Evolutionary conservation across 2,113 vertebrate species (phyloP).

Genomic region (Plotosus lineatus): DNA sequence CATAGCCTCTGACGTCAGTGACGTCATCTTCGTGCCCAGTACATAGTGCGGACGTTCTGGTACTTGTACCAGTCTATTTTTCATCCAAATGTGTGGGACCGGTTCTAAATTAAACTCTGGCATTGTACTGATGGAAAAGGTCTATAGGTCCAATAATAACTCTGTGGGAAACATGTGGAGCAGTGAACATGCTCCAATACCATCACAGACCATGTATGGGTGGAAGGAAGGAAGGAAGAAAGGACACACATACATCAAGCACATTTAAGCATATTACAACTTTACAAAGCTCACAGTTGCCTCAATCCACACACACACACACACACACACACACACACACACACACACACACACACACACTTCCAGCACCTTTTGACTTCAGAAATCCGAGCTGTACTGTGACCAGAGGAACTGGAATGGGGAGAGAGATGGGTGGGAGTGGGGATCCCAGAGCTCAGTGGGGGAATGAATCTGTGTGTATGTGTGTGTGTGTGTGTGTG

Average conservation of each 20-base stretch:
- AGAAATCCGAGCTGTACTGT: neutral
- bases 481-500: constrained; percentile 2
- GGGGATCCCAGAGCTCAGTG: neutral
- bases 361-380: too few relatives aligned
- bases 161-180: too few relatives aligned
- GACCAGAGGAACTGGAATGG: neutral
- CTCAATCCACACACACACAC: neutral
- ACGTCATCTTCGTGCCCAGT: too few relatives aligned
- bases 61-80: too few relatives aligned
- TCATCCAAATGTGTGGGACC: too few relatives aligned
- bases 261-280: neutral
- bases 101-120: too few relatives aligned
- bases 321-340: neutral
- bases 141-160: neutral
- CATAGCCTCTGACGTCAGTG: too few relatives aligned
- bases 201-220: neutral
- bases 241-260: neutral
- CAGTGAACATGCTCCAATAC: neutral
- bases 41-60: too few relatives aligned
- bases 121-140: too few relatives aligned
- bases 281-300: neutral
- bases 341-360: neutral
- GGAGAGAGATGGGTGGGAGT: neutral
- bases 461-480: neutral
- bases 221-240: neutral